A percentile compares a stretch with the other conserved stretches of the same genome.
Evolutionary conservation across 1,140 invertebrate genomes (phyloP).

Genomic region (Drosophila nebulosa): DNA sequence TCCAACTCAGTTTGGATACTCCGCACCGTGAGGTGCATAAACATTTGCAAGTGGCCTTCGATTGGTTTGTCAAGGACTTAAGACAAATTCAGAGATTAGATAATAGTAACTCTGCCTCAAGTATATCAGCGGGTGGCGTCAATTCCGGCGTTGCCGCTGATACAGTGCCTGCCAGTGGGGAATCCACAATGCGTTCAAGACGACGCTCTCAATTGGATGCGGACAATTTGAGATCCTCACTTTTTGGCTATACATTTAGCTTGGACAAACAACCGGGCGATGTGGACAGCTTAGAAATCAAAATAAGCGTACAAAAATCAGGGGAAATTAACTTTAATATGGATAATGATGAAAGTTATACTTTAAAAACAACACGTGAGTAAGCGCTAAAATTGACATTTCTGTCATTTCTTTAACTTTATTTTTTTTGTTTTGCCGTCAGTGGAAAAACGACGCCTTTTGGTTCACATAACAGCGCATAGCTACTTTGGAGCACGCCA

Average conservation of each 20-base stretch:
- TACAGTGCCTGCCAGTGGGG: slow-evolving; percentile 20
- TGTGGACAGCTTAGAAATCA: slow-evolving; percentile 82
- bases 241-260: slow-evolving; percentile 56
- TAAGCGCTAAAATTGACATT: not conserved
- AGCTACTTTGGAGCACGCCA: slow-evolving; percentile 90
- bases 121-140: not conserved
- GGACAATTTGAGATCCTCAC: slow-evolving; percentile 7
- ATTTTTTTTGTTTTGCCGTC: too few species aligned
- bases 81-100: slow-evolving; percentile 68
- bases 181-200: slow-evolving; percentile 13
- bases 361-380: slow-evolving; percentile 83
- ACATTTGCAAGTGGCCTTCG: slow-evolving; percentile 61
- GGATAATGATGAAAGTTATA: slow-evolving; percentile 89
- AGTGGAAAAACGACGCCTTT: slow-evolving; percentile 82
- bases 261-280: slow-evolving; percentile 61
- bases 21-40: slow-evolving; percentile 63
- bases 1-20: slow-evolving; percentile 64
- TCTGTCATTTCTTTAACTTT: not conserved
- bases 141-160: slow-evolving; percentile 9
- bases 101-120: slow-evolving; percentile 6
- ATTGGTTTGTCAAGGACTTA: slow-evolving; percentile 70
- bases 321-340: slow-evolving; percentile 83
- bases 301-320: slow-evolving; percentile 82
- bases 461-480: slow-evolving; percentile 85
- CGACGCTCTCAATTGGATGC: slow-evolving; percentile 3